Conservation (phyloP, 37 sponge, comb jelly and placozoan species). For the Crambe crambe region DNA sequence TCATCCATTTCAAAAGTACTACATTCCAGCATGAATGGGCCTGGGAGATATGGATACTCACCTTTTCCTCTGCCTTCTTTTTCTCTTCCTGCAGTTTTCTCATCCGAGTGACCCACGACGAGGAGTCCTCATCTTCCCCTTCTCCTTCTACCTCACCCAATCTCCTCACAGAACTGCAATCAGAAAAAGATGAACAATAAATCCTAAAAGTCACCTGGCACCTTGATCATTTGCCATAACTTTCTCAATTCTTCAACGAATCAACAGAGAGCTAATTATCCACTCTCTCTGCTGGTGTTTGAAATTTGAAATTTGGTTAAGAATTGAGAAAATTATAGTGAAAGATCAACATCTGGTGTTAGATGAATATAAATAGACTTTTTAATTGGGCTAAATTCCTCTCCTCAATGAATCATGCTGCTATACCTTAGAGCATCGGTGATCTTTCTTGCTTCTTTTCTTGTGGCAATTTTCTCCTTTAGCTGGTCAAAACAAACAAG, state of each 20-base stretch:
- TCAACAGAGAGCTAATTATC: too few relatives aligned
- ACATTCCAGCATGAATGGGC: too few relatives aligned
- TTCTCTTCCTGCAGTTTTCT: constrained; percentile 62
- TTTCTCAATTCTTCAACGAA: too few relatives aligned
- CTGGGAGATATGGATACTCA: constrained; percentile 16
- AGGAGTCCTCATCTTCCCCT: constrained; percentile 45
- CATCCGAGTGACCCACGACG: constrained; percentile 71
- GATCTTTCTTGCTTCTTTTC: constrained; percentile 53
- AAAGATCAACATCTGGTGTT: too few relatives aligned
- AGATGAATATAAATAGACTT: too few relatives aligned
- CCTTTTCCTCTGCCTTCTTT: constrained; percentile 73
- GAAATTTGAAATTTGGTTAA: too few relatives aligned
- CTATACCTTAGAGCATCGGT: constrained; percentile 49
- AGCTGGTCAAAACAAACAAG: constrained; percentile 18
- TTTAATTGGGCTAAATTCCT: too few relatives aligned
- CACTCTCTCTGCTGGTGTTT: too few relatives aligned
- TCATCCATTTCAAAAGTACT: too few relatives aligned
- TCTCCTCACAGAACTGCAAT: constrained; percentile 42
- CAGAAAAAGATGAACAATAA: background rate
- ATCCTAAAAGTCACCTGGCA: background rate
- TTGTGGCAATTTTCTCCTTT: constrained; percentile 55
- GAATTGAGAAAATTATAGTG: too few relatives aligned
- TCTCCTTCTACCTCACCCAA: constrained; percentile 35
- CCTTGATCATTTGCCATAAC: too few relatives aligned
- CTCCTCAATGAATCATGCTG: too few relatives aligned